Conservation (phyloP, 2,888 invertebrate species). For the Drosophila macrothrix region DNA sequence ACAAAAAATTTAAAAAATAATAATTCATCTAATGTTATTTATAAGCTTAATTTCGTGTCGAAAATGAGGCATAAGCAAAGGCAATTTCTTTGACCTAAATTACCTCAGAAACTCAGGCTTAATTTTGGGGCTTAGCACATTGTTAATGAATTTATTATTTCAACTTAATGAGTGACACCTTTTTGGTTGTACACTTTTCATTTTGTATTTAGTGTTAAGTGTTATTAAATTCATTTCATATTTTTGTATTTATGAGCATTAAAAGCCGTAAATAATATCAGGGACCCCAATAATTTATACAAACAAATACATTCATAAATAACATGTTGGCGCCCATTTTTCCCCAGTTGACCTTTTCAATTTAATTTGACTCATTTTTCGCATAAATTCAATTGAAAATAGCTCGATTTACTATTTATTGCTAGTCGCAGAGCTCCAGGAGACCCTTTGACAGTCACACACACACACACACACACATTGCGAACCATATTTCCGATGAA, state of each 20-base stretch:
- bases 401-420: slow-evolving; percentile 73
- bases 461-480: slow-evolving; percentile 6
- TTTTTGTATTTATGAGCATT: slow-evolving; percentile 23
- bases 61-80: background rate
- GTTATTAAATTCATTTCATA: slow-evolving; percentile 26
- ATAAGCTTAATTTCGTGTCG: background rate
- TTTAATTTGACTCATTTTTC: slow-evolving; percentile 51
- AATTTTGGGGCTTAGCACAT: background rate
- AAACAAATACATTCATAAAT: background rate
- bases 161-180: background rate
- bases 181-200: background rate
- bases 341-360: slow-evolving; percentile 3
- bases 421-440: slow-evolving; percentile 24
- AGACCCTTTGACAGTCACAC: slow-evolving; percentile 17
- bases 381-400: slow-evolving; percentile 72
- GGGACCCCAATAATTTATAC: slow-evolving; percentile 3
- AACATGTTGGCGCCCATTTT: too few relatives aligned
- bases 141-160: slow-evolving; percentile 9
- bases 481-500: background rate
- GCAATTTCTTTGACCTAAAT: background rate
- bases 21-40: background rate
- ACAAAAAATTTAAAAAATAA: background rate
- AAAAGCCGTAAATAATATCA: slow-evolving; percentile 37
- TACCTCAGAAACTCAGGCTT: background rate
- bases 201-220: background rate